These are phyloP conservation scores for Amphiprion ocellaris DNA, from an alignment of 2,113 vertebrate species.

Conservation along the genomic window DNA sequence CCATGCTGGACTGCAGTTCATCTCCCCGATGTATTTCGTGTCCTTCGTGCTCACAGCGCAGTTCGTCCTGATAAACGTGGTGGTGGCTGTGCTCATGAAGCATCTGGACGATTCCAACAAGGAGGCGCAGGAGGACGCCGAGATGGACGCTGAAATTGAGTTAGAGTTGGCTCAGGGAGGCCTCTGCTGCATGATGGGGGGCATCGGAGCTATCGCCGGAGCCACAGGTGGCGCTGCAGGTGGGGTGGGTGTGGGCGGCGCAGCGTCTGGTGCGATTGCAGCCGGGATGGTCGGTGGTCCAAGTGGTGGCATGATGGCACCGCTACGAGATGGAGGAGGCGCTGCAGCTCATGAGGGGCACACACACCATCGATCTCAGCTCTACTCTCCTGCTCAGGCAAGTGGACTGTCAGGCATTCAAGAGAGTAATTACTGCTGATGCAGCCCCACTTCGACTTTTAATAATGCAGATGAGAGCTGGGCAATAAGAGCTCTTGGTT, in stretches of 20 bases:
- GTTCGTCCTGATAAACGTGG: conserved; percentile 99
- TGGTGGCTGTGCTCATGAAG: conserved; percentile 99
- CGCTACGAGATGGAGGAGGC: conserved; percentile 29
- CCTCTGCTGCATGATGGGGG: conserved; percentile 86
- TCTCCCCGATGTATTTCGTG: conserved; percentile 98
- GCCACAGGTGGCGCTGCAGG: conserved; percentile 45
- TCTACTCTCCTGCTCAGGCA: conserved; percentile 96
- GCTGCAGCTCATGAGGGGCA: conserved; percentile 58
- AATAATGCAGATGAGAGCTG: background rate
- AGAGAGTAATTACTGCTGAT: background rate
- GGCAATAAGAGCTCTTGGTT: too few relatives aligned
- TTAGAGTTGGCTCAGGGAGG: conserved; percentile 92
- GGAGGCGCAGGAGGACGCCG: conserved; percentile 96
- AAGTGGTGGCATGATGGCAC: conserved; percentile 34
- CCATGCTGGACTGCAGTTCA: conserved; percentile 90
- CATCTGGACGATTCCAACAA: conserved; percentile 99
- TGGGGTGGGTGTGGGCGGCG: conserved; percentile 3
- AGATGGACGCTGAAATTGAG: conserved; percentile 98
- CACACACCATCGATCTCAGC: conserved; percentile 80
- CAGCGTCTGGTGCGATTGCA: conserved; percentile 11
- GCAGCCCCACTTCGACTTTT: background rate
- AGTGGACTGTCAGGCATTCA: conserved; percentile 36
- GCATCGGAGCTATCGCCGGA: conserved; percentile 72
- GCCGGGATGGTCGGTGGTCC: conserved; percentile 31
- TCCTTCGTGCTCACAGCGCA: conserved; percentile 99